phyloP scores from a whole-genome alignment of 2,113 vertebrate species.

The Chlamydotis undulata region DNA sequence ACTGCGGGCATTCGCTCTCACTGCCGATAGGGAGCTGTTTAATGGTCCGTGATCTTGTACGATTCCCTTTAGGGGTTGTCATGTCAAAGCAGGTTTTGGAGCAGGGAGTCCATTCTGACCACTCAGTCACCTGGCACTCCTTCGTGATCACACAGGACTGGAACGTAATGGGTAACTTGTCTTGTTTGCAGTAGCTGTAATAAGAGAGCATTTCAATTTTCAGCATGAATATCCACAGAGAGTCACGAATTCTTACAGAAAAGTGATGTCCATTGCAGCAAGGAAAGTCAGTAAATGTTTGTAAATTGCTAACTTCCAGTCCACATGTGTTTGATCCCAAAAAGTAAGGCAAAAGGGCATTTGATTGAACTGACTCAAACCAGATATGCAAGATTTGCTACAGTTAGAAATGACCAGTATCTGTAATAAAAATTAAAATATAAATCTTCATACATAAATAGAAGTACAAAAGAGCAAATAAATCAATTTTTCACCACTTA shows the following conservation, averaged over 20 bases:
- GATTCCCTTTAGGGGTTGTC: slow-evolving; percentile 77
- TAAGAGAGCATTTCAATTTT: slow-evolving; percentile 12
- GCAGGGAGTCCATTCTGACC: slow-evolving; percentile 88
- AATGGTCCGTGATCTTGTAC: slow-evolving; percentile 80
- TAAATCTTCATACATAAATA: not conserved
- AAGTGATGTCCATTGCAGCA: not conserved
- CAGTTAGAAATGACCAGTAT: not conserved
- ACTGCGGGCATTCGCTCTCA: slow-evolving; percentile 79
- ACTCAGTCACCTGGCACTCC: slow-evolving; percentile 89
- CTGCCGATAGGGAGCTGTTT: slow-evolving; percentile 84
- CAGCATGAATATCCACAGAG: not conserved
- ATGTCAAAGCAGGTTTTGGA: slow-evolving; percentile 84
- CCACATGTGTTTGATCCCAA: not conserved
- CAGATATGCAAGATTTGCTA: not conserved
- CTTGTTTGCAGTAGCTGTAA: slow-evolving; percentile 86
- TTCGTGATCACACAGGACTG: slow-evolving; percentile 91
- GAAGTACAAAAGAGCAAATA: not conserved
- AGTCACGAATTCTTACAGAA: not conserved
- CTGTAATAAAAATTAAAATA: not conserved
- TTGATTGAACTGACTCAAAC: not conserved
- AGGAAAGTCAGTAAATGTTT: not conserved
- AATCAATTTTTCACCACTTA: not conserved
- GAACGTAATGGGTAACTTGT: slow-evolving; percentile 87
- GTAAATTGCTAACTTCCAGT: not conserved
- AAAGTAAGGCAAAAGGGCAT: not conserved